Base-by-base conservation (phyloP, 2,113 vertebrate genomes). In the Nothocercus nigrocapillus region DNA sequence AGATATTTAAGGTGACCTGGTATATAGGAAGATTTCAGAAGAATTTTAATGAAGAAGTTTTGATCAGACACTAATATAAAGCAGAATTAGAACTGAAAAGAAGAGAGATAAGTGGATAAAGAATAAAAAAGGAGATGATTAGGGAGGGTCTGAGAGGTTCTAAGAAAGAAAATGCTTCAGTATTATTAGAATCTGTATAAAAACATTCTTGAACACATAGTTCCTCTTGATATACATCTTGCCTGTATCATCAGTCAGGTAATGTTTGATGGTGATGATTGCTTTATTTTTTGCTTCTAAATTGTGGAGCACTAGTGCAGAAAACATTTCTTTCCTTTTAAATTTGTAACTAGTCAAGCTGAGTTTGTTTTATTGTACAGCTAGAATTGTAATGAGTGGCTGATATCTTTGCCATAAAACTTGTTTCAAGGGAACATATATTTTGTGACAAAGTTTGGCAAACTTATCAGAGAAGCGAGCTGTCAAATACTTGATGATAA, bases 131-230 rank as follows among this genome's bases (percentile, higher is more conserved):
- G 4, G 12, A 56, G 20, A 56, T 79, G 36, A 68, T 49, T 17
- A 32, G 5, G 84, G 74, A 1, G 58, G 36, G 8, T 10, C 34
- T 58, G 27, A n/a, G 49, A 32, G 21, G 1, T 42, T 4, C 27
- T 63, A 28, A 11, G 30, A 74, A 84, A 58, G 6, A 4, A 25
- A n/a, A 3, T 68, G 17, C 32, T 30, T 42, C 17, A 20, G 12
- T 51, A 28, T 44, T 75, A 30, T 30, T 15, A 58, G 6, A 24
- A 20, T 32, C 20, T 56, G 67, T 44, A 11, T 58, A 62, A 49
- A 38, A 40, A 25, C 0, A 0, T 51, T 38, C 7, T 25, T 80
- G 25, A 75, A 69, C 12, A 38, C 9, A 9, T 32, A 3, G 2
- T 56, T 72, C 40, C 18, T 81, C 47, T 63, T 75, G 54, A 89